Evolutionary conservation across 2,888 invertebrate genomes (phyloP).

Genomic region (Spicauda simplicius): DNA sequence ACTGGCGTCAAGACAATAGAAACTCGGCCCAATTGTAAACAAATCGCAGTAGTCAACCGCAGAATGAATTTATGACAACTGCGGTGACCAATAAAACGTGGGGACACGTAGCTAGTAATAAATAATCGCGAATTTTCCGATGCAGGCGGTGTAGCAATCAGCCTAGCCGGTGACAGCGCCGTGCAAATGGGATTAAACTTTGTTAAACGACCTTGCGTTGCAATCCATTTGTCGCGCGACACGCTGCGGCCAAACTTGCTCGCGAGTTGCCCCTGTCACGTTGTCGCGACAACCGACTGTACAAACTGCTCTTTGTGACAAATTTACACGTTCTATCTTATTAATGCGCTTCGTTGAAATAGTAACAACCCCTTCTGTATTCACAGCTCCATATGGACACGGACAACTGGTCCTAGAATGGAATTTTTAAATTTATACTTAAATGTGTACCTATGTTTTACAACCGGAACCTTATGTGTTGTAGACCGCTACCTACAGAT

Average conservation of each 20-base stretch:
- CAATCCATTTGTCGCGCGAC: slow-evolving; percentile 73
- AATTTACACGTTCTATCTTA: slow-evolving; percentile 63
- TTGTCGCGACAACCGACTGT: slow-evolving; percentile 44
- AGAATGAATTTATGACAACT: slow-evolving; percentile 58
- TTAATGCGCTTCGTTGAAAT: slow-evolving; percentile 40
- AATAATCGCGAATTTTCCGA: slow-evolving; percentile 66
- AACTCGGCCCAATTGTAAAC: slow-evolving; percentile 32
- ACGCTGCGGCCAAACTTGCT: slow-evolving; percentile 65
- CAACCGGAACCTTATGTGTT: too few relatives aligned
- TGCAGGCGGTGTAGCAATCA: slow-evolving; percentile 50
- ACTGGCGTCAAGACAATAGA: slow-evolving; percentile 26
- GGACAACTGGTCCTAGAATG: too few relatives aligned
- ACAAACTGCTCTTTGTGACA: slow-evolving; percentile 59
- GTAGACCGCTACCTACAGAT: too few relatives aligned
- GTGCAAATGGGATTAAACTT: slow-evolving; percentile 79
- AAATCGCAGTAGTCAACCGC: slow-evolving; percentile 43
- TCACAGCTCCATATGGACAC: not conserved
- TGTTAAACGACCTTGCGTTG: slow-evolving; percentile 79
- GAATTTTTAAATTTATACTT: too few relatives aligned
- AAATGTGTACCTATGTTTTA: too few relatives aligned
- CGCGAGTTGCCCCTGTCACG: slow-evolving; percentile 35
- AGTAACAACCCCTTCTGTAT: not conserved
- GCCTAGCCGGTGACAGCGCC: slow-evolving; percentile 55
- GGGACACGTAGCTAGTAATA: slow-evolving; percentile 53
- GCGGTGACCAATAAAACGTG: slow-evolving; percentile 53